Evolutionary conservation across 2,888 invertebrate genomes (phyloP), one percentile per base, ranked within the genome.

Genomic region (Alviniconcha strummeri): DNA sequence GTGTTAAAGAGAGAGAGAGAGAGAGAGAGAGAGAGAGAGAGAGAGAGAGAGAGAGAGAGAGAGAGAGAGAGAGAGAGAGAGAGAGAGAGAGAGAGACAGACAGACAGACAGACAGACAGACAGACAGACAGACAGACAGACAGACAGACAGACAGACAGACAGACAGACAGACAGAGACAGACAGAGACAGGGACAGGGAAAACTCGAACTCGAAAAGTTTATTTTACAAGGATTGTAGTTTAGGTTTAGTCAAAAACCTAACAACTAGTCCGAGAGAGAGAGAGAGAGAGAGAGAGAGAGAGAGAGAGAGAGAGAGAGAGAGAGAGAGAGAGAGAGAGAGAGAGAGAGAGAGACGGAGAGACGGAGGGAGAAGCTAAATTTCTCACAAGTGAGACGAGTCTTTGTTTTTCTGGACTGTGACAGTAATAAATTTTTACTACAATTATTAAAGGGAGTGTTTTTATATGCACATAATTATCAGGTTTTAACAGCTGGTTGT

Each of bases 261-360:
- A 79, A 60, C n/a, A 13, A 56, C 17, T 11, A 19, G n/a, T n/a
- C 9, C 54, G n/a, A 15, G 79, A 64, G 36, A n/a, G 54, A 64
- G 54, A 64, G 67, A 64, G 54, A 79, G 15, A 67, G 52, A 67
- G 64, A 79, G 13, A 79, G 64, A 67, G 67, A 79, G 57, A 57
- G n/a, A 76, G 57, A 76, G n/a, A 76, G 76, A 76, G 57, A 75
- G 75, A 79, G 15, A 67, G 52, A 67, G 64, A 79, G 13, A 79
- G 64, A 67, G 67, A 79, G 57, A 57, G n/a, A 76, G 57, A 76
- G n/a, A 76, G 76, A 76, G 57, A 75, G 75, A 75, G 75, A 75
- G 9, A 75, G 55, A 56, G 56, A 4, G 11, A 36, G 74, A 74
- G 36, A 19, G 36, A 74, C 52, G 52, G 36, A 74, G 74, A 13